Conservation (phyloP, 53 echinoderm and acorn worm species). For the Temnopleurus reevesii region DNA sequence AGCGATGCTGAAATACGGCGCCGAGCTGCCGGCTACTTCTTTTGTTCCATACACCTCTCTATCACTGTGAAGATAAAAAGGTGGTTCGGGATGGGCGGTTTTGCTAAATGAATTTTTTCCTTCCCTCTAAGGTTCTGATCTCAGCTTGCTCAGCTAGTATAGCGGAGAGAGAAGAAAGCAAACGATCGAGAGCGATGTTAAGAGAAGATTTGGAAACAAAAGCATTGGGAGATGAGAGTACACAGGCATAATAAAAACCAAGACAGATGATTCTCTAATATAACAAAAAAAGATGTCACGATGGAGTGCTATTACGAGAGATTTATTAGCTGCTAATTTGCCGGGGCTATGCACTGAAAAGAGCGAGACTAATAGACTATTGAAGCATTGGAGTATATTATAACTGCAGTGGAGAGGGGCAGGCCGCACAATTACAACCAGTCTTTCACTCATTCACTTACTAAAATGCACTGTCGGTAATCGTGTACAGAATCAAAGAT, state of each 20-base stretch:
- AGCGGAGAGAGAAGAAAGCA: background rate
- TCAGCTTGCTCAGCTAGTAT: background rate
- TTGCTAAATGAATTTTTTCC: background rate
- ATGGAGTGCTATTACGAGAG: slow-evolving; percentile 18
- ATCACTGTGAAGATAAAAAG: background rate
- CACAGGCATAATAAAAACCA: background rate
- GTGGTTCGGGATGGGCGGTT: background rate
- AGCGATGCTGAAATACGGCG: slow-evolving; percentile 15
- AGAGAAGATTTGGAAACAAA: background rate
- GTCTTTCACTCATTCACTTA: background rate
- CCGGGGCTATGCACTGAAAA: background rate
- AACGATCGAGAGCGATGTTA: background rate
- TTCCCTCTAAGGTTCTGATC: background rate
- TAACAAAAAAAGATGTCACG: background rate
- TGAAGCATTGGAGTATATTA: background rate
- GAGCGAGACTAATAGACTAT: slow-evolving; percentile 1
- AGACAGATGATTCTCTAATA: background rate
- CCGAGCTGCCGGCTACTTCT: background rate
- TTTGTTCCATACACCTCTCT: background rate
- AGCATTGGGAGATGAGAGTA: background rate
- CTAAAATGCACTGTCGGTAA: too few relatives aligned
- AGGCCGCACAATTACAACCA: background rate
- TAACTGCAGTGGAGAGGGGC: background rate
- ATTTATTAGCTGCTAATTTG: slow-evolving; percentile 41
- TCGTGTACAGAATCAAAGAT: too few relatives aligned